phyloP scores from a whole-genome alignment of 1,140 invertebrate species.

The Pseudobourletiella spinata region DNA sequence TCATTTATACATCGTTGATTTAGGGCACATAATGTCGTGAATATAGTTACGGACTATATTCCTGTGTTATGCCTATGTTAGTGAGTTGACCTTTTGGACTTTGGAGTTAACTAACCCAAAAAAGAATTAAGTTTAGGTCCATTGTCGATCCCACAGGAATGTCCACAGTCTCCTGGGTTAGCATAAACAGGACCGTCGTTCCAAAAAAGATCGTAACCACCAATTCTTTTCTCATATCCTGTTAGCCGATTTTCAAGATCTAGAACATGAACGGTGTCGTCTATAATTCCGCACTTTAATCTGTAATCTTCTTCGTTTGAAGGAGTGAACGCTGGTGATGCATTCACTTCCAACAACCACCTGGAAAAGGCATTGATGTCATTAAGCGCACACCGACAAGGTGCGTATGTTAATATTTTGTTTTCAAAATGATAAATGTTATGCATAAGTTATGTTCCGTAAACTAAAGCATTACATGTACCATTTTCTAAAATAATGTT shows the following conservation, averaged over 20 bases:
- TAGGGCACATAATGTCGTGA: no score
- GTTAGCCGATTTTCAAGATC: constrained; percentile 41
- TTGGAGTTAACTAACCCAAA: constrained; percentile 14
- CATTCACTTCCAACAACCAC: constrained; percentile 57
- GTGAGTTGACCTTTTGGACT: not conserved
- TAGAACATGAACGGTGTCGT: constrained; percentile 43
- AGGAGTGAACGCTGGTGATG: constrained; percentile 54
- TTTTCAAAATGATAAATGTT: not conserved
- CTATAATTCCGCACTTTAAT: constrained; percentile 43
- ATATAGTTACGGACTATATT: not conserved
- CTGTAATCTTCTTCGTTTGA: constrained; percentile 50
- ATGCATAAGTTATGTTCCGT: not conserved
- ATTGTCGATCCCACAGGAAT: constrained; percentile 1
- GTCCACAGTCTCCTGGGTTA: constrained; percentile 15
- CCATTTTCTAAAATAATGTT: not conserved
- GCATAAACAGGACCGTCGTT: constrained; percentile 47
- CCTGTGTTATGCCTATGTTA: not conserved
- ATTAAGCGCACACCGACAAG: no score
- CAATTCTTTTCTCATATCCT: constrained; percentile 48
- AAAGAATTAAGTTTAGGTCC: constrained; percentile 31
- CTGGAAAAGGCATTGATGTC: no score
- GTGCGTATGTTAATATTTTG: not conserved
- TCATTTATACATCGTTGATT: not conserved
- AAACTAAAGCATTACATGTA: not conserved
- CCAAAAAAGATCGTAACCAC: constrained; percentile 54